phyloP scores from a whole-genome alignment of 2,113 vertebrate species.

The Monarcha castaneiventris region DNA sequence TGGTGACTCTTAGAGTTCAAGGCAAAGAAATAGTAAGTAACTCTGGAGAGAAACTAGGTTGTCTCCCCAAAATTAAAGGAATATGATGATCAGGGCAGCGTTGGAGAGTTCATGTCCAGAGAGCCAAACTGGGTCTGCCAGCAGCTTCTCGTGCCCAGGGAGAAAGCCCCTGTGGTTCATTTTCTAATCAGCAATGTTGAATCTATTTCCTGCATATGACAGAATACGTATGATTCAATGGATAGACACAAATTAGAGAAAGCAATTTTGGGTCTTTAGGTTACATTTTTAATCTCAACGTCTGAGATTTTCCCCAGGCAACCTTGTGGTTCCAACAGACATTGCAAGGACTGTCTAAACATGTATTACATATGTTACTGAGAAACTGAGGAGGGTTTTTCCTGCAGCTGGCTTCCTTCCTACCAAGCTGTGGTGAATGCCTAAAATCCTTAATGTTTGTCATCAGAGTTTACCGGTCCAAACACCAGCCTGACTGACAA shows the following conservation, averaged over 20 bases:
- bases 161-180: background rate
- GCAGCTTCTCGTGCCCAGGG: background rate
- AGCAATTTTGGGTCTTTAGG: background rate
- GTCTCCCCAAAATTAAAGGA: background rate
- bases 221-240: background rate
- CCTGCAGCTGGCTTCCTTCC: background rate
- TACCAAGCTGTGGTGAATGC: background rate
- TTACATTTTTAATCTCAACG: background rate
- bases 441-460: background rate
- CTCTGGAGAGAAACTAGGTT: background rate
- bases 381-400: background rate
- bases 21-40: background rate
- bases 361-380: background rate
- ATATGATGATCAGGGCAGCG: background rate
- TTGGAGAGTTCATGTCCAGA: background rate
- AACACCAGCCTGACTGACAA: background rate
- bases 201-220: background rate
- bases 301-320: background rate
- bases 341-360: background rate
- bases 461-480: background rate
- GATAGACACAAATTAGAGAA: background rate
- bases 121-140: background rate
- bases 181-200: background rate
- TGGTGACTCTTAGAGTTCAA: background rate
- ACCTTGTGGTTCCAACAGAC: background rate